phyloP scores from a whole-genome alignment of 2,797 vertebrate species.

The Gymnodraco acuticeps region DNA sequence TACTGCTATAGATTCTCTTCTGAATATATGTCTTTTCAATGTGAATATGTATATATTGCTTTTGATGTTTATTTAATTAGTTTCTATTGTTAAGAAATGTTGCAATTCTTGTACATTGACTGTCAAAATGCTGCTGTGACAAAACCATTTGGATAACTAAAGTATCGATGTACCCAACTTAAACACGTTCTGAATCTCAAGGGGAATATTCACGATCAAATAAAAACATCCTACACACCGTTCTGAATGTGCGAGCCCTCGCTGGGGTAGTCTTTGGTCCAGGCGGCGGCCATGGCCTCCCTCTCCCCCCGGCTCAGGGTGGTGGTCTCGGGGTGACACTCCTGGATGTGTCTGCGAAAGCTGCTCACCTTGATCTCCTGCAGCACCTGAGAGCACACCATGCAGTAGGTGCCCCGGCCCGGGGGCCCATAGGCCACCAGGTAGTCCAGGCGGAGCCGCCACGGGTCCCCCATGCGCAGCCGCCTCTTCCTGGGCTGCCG shows the following conservation, averaged over 20 bases:
- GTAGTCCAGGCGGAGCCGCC: slow-evolving; percentile 91
- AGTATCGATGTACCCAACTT: too few relatives aligned
- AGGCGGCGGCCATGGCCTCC: slow-evolving; percentile 89
- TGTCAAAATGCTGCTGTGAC: too few relatives aligned
- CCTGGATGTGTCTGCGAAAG: slow-evolving; percentile 91
- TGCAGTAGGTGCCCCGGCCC: slow-evolving; percentile 88
- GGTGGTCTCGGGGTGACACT: slow-evolving; percentile 88
- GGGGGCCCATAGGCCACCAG: slow-evolving; percentile 90
- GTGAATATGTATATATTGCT: too few relatives aligned
- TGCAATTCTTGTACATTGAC: too few relatives aligned
- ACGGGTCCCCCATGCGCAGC: slow-evolving; percentile 82
- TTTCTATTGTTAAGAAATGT: too few relatives aligned
- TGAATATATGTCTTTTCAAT: too few relatives aligned
- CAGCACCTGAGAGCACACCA: slow-evolving; percentile 91
- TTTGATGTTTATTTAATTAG: too few relatives aligned
- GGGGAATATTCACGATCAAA: too few relatives aligned
- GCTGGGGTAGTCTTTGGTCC: slow-evolving; percentile 85
- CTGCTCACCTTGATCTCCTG: slow-evolving; percentile 89
- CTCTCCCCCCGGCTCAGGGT: slow-evolving; percentile 83
- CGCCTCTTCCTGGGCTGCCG: slow-evolving; percentile 73
- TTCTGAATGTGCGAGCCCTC: slow-evolving; percentile 64
- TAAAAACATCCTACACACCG: slow-evolving; percentile 64
- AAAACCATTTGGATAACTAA: too few relatives aligned
- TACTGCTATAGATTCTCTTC: too few relatives aligned
- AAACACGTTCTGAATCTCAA: too few relatives aligned